Evolutionary conservation across 2,113 vertebrate species (phyloP).

Genomic region (Aviceda subcristata): DNA sequence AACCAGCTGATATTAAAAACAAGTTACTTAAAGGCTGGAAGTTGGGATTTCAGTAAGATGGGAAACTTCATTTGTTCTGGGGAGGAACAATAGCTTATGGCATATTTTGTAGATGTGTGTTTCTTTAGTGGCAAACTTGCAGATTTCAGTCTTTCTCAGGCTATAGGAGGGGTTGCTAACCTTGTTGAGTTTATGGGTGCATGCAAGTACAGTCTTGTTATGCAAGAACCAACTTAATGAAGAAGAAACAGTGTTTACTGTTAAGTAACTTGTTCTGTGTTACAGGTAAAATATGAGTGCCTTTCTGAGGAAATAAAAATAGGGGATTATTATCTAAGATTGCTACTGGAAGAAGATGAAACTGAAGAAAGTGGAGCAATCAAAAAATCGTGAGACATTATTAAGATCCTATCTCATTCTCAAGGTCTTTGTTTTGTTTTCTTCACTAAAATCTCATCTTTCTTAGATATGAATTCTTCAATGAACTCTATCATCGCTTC

Average conservation of each 20-base stretch:
- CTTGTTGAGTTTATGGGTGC: neutral
- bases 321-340: constrained; percentile 95
- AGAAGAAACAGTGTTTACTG: neutral
- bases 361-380: constrained; percentile 92
- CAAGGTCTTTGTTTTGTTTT: neutral
- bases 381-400: constrained; percentile 91
- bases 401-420: neutral
- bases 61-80: neutral
- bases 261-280: constrained; percentile 3
- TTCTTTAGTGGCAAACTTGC: neutral
- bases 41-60: neutral
- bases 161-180: neutral
- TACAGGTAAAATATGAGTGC: constrained; percentile 96
- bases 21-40: neutral
- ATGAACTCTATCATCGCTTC: constrained; percentile 98
- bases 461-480: constrained; percentile 96
- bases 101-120: neutral
- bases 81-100: neutral
- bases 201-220: neutral
- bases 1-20: neutral
- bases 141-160: neutral
- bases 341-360: constrained; percentile 95
- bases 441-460: neutral
- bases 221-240: neutral
- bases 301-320: constrained; percentile 98